Conservation (phyloP, 30 jellyfish, hydroid and myxozoan genomes). For the Aurelia aurita region DNA sequence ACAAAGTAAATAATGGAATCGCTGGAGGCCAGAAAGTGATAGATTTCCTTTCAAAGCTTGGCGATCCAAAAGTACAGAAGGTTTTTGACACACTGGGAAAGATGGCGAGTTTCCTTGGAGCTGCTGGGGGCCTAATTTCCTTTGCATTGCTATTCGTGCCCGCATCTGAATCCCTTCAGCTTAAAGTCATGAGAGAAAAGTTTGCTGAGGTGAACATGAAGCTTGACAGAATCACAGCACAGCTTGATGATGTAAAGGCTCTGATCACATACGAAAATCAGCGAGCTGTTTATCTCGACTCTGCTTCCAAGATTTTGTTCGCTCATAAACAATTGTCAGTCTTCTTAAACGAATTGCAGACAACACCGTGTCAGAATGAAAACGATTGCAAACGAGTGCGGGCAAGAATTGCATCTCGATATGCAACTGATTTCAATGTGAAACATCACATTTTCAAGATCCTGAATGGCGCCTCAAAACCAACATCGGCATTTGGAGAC, state of each 20-base stretch:
- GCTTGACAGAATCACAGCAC: constrained; percentile 47
- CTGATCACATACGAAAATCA: constrained; percentile 47
- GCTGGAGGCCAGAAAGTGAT: constrained; percentile 13
- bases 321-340: constrained; percentile 39
- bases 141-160: constrained; percentile 32
- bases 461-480: constrained; percentile 23
- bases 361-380: constrained; percentile 6
- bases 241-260: constrained; percentile 27
- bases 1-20: constrained; percentile 10
- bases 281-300: constrained; percentile 17
- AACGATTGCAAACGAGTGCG: constrained; percentile 23
- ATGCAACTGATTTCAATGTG: constrained; percentile 37
- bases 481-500: constrained; percentile 43
- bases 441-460: constrained; percentile 22
- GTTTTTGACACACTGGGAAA: constrained; percentile 26
- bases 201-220: constrained; percentile 65
- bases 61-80: constrained; percentile 40
- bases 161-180: constrained; percentile 34
- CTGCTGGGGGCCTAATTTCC: constrained; percentile 49
- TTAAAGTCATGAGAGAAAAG: constrained; percentile 30
- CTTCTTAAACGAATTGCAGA: constrained; percentile 33
- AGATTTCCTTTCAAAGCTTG: constrained; percentile 14
- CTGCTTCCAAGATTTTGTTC: constrained; percentile 20
- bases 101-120: constrained; percentile 58
- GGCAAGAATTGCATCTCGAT: constrained; percentile 46